phyloP scores from a whole-genome alignment of 2,888 invertebrate genomes.

The Thelaira solivaga region DNA sequence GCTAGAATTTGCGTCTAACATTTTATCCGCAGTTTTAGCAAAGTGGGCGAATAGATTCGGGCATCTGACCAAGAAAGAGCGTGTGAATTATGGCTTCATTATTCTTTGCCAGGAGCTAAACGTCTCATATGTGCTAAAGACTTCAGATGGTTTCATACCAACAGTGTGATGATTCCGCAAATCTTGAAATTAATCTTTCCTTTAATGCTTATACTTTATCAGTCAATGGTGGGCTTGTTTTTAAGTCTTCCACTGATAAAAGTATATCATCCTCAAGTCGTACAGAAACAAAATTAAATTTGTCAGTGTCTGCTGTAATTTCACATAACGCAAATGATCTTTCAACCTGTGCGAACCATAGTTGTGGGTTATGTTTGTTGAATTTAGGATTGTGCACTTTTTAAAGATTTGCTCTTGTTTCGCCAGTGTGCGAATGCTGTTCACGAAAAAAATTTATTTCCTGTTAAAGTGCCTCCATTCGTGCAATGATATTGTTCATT shows the following conservation, averaged over 20 bases:
- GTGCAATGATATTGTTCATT: not conserved
- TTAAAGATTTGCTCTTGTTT: not conserved
- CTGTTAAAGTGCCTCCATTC: not conserved
- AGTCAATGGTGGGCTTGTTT: no score
- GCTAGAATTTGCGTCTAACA: no score
- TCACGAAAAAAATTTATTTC: not conserved
- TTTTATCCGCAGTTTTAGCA: no score
- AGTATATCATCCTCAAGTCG: not conserved
- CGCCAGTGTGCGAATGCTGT: not conserved
- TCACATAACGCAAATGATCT: slow-evolving; percentile 5
- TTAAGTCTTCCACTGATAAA: not conserved
- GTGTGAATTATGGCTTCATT: no score
- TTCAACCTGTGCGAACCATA: slow-evolving; percentile 39
- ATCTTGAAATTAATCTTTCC: no score
- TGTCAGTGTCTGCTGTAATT: slow-evolving; percentile 1
- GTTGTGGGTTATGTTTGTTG: slow-evolving; percentile 27
- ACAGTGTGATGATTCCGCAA: no score
- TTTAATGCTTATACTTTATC: no score
- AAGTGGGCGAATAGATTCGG: no score
- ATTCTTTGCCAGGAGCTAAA: no score
- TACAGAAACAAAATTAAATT: slow-evolving; percentile 1
- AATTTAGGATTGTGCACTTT: slow-evolving; percentile 25
- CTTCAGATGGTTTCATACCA: no score
- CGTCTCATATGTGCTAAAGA: no score
- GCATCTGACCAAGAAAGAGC: no score